A percentile compares a stretch with the other conserved stretches of the same genome.
These are phyloP conservation scores for Acanthurus lineatus DNA, from an alignment of 2,797 vertebrate genomes.

Conservation along the genomic window DNA sequence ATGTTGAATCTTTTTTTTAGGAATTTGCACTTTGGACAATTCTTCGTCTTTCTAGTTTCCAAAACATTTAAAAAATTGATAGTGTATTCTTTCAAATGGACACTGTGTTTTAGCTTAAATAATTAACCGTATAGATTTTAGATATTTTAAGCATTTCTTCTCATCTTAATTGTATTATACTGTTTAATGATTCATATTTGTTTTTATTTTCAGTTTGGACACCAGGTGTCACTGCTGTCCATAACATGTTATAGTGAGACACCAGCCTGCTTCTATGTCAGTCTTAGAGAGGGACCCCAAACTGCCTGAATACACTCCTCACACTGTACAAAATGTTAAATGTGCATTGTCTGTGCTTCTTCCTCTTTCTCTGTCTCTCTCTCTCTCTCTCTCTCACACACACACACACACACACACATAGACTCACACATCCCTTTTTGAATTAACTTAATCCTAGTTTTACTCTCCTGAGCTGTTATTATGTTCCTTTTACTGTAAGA, in stretches of 20 bases:
- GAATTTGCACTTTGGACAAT: too few relatives aligned
- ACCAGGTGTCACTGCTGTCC: constrained; percentile 62
- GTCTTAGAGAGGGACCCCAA: constrained; percentile 1
- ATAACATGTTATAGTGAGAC: background rate
- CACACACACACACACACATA: background rate
- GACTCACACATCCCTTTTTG: background rate
- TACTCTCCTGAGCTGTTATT: constrained; percentile 24
- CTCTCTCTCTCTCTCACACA: too few relatives aligned
- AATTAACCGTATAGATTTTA: background rate
- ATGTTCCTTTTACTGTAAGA: background rate
- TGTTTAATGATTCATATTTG: background rate
- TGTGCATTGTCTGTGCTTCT: background rate
- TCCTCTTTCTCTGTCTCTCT: background rate
- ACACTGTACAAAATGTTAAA: background rate
- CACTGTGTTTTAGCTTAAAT: background rate
- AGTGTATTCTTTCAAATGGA: background rate
- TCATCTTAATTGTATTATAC: background rate
- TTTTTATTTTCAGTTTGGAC: constrained; percentile 33
- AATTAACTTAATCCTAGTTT: constrained; percentile 7
- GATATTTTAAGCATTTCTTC: background rate
- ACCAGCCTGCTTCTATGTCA: background rate
- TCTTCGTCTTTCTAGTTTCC: too few relatives aligned
- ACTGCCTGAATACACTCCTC: background rate
- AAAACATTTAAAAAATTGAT: too few relatives aligned
- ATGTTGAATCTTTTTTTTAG: too few relatives aligned